Evolutionary conservation across 2,797 vertebrate species (phyloP), one percentile per base, ranked within the genome.

Genomic region (Myiothlypis chrysogaster): DNA sequence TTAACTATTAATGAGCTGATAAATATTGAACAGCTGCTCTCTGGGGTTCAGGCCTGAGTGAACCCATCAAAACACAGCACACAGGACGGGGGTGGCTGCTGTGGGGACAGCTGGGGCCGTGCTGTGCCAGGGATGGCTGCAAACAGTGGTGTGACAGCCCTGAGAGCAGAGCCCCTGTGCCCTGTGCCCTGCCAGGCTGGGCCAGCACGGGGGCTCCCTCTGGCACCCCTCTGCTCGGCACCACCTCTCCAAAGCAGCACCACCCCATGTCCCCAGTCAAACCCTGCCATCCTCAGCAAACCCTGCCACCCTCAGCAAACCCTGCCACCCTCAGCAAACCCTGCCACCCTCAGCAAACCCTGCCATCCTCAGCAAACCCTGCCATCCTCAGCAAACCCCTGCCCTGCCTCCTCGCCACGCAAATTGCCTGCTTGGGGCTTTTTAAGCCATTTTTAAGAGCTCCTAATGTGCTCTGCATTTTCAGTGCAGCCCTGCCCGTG

Each of bases 1-100:
- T 93, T 76, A 94, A 92, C 46, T 87, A 92, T 96, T 95, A 69
- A 94, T 71, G 68, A 93, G 70, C 52, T 66, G 83, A 73, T 97
- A 69, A 94, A 93, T 95, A 95, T 90, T 92, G 52, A 95, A 49
- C 39, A 93, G 77, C 63, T 14, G 35, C 83, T 83, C 90, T 55
- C 52, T 10, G 41, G 89, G 77, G 35, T 41, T 84, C 87, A 80
- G 61, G 89, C 71, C 82, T 64, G 83, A 92, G 70, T 4, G 87
- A 82, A 57, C n/a, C 1, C 21, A 94, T 63, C 91, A 46, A 60
- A 93, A 73, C 70, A 46, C 0, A 1, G 0, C 17, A 13, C 56
- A 19, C 56, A 27, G 8, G 34, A 18, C 6, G 4, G 71, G 71
- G 0, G 4, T 4, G 72, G 53, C 44, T n/a, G 78, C 43, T 1